Evolutionary conservation across 1,140 invertebrate species (phyloP), one percentile per base, ranked within the genome.

Genomic region (Heliconius congener): DNA sequence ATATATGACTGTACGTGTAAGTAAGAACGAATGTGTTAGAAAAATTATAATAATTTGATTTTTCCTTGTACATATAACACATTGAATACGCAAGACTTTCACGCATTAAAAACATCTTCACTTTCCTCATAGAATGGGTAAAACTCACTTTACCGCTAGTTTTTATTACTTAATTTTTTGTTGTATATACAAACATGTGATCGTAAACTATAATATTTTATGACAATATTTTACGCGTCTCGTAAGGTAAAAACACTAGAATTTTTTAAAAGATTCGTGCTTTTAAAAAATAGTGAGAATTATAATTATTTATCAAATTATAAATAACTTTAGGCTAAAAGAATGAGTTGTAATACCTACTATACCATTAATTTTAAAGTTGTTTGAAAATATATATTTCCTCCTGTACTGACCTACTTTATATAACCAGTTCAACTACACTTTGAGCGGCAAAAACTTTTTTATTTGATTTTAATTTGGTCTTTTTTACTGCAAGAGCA

Each of bases 91-190:
- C 27, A 30, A 66, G 13, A 66, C 60, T 66, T 66, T 66, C 60
- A 66, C 60, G 23, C 60, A 66, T 30, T 66, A 66, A 66, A 66
- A 30, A 66, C 23, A 30, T 66, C 60, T 16, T 66, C 60, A 66
- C 60, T 66, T 66, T 27, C 60, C 23, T 66, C 60, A n/a, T 66
- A 66, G 60, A 66, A 16, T 66, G 27, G 27, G 11, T 30, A 66
- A 66, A 66, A 27, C 23, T 66, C 30, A 60, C 9, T 23, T 27
- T 8, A 3, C 13, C 1, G 57, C 57, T 13, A 11, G 23, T 66
- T 66, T 66, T 27, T 66, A 23, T 66, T 66, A 66, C 3, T 16
- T 66, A 27, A 66, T 30, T 27, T 27, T 30, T 1, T 66, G 55
- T 57, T 57, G 50, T 6, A 19, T 52, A 52, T 19, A 19, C 16